Base-by-base conservation (phyloP, 35 echinoderm and acorn worm species). In the Acanthaster planci region DNA sequence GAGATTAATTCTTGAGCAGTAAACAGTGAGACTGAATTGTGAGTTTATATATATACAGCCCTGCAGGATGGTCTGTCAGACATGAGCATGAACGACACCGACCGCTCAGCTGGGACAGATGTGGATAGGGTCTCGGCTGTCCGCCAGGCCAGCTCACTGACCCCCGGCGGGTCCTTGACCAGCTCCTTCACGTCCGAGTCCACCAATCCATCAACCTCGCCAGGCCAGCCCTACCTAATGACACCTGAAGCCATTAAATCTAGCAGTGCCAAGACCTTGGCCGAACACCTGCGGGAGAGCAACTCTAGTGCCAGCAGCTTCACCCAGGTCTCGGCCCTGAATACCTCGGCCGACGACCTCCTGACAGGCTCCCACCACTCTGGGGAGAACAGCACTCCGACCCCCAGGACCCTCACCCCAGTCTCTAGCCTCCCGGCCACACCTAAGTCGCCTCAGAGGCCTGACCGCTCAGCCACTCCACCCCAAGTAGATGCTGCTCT, bases 121-220 rank as follows among this genome's bases (percentile, higher is more conserved):
- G 86, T 82, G 0, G 96, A 99, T 23, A 78, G 56, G 8, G 54
- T 78, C 29, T 85, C 83, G 26, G 21, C 80, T 16, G 92, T 91
- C 58, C 19, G 36, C n/a, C 38, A 58, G 14, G 12, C 29, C 19
- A 52, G 79, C 30, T 23, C 26, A 14, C 26, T 34, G 40, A 51
- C 38, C 8, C 16, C 39, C 7, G 78, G 78, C 39, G n/a, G n/a
- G n/a, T 90, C 92, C 39, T 51, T 91, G 50, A 94, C 96, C 30
- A 94, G 92, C 51, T 94, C 92, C n/a, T 99, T 99, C 56, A 92
- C 96, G 0, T 91, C 92, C 0, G 96, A 99, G 51, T 91, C 96
- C 58, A 77, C 79, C 38, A 88, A 90, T 16, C 89, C 82, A 9
- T 42, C 86, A 6, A 40, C 22, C 15, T 72, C 64, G 80, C n/a